Base-by-base conservation (phyloP, 2,113 vertebrate species). In the Atrichornis clamosus region DNA sequence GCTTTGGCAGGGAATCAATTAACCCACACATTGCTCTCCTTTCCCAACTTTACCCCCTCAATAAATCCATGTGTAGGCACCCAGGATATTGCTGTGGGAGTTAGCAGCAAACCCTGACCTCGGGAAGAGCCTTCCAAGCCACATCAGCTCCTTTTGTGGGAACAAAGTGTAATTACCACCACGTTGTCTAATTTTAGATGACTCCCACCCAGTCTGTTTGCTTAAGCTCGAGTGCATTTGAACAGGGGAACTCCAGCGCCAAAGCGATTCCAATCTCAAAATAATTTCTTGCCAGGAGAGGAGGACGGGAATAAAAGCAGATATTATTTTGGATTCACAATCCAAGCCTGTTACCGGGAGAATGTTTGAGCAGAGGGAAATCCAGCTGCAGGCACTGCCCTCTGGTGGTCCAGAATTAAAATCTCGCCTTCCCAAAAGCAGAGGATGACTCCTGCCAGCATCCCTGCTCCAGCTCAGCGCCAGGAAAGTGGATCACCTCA, bases 371-470 rank as follows among this genome's bases (percentile, higher is more conserved):
- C 17, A 2, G 41, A 37, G 18, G 60, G 59, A 62, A 79, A 96
- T 92, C 81, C 93, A 20, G 42, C 80, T 96, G 98, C 92, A 42
- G 60, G 90, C 95, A 97, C 62, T 89, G 97, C 98, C 97, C 97
- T 95, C 98, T 98, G 21, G 97, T 94, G 98, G 97, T 37, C 44
- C 20, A 2, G 15, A 14, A 7, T 49, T 18, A 21, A 80, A 91
- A 56, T 44, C 69, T 64, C 59, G 4, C 22, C 8, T n/a, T 44
- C 67, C 33, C 79, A 5, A 37, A 64, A 64, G 39, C 21, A 4
- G 21, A 6, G 32, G 49, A 8, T 4, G 65, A 32, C 4, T 62
- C 23, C 33, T 26, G 78, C 1, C 11, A 90, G 55, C 70, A 80
- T 26, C 32, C 70, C 59, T 27, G 49, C 65, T 52, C 37, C 77